Evolutionary conservation across 1,140 invertebrate species (phyloP), one percentile per base, ranked within the genome.

Genomic region (Potamilus streckersoni): DNA sequence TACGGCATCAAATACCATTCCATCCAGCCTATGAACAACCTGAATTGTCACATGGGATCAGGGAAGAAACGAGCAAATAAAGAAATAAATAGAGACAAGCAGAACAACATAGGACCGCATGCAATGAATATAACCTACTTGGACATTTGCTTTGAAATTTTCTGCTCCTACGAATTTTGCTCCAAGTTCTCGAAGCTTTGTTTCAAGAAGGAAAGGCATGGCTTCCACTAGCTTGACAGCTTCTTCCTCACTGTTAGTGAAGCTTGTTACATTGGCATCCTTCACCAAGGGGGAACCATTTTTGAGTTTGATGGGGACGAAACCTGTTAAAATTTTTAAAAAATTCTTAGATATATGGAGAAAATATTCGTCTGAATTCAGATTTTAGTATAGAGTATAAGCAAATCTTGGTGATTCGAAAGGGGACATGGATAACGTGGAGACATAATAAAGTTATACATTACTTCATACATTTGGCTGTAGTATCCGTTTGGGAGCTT

Each of bases 201-300:
- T 85, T 72, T 86, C 83, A 20, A 86, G 71, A 65, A 80, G 71
- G 59, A 86, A 86, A 5, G 85, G 85, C 83, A 86, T 85, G 13
- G 31, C 78, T 12, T 73, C 20, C 2, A 68, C 69, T 27, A 86
- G 68, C 2, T 79, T 31, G 19, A 86, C 76, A 1, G 78, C 76
- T 4, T 80, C 80, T 71, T 86, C 85, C 68, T 86, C 85, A 6
- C 57, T 68, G 68, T 86, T 83, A 19, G 80, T 83, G 71, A 86
- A 86, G n/a, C 56, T 71, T 8, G 85, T 86, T 27, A 85, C 75
- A 4, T 68, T 83, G 55, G 80, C 74, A 12, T 79, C 83, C 67
- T 84, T 81, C 0, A 86, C n/a, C 12, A 86, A 72, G 14, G 60
- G 38, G 15, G 82, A 69, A 17, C 85, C 83, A 57, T 80, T 79